These are phyloP conservation scores for Drosophila pseudotalamancana DNA, from an alignment of 2,888 invertebrate genomes.

Conservation along the genomic window DNA sequence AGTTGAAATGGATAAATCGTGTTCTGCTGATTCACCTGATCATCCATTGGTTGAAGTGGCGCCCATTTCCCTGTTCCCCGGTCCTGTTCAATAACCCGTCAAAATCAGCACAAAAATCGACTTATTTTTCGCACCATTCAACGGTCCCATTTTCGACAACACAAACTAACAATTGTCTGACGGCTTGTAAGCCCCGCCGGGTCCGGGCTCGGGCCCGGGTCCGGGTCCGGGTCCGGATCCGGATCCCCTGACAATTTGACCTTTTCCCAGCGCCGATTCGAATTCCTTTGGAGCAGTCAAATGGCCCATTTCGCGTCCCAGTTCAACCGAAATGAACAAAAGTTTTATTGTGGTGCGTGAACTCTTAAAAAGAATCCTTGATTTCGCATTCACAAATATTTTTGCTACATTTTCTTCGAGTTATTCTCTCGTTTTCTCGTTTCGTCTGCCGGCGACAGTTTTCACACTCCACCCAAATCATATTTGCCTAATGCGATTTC, in stretches of 20 bases:
- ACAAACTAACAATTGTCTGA: slow-evolving; percentile 34
- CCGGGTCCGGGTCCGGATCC: background rate
- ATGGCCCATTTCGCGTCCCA: slow-evolving; percentile 34
- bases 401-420: slow-evolving; percentile 39
- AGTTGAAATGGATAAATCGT: slow-evolving; percentile 54
- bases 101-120: slow-evolving; percentile 36
- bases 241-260: slow-evolving; percentile 35
- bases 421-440: slow-evolving; percentile 9
- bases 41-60: slow-evolving; percentile 4
- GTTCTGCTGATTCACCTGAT: slow-evolving; percentile 53
- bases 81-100: slow-evolving; percentile 37
- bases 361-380: slow-evolving; percentile 50
- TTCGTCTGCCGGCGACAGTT: slow-evolving; percentile 11
- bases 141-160: no score
- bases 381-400: slow-evolving; percentile 51
- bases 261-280: slow-evolving; percentile 47
- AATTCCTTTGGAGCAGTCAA: slow-evolving; percentile 33
- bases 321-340: slow-evolving; percentile 46
- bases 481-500: no score
- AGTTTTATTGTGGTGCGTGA: slow-evolving; percentile 50
- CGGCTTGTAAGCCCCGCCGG: background rate
- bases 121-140: slow-evolving; percentile 41
- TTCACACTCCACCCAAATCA: no score
- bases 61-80: slow-evolving; percentile 2
- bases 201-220: background rate